A percentile compares a stretch with the other conserved stretches of the same genome.
Evolutionary conservation across 2,888 invertebrate genomes (phyloP).

Genomic region (Cataglyphis cursor): DNA sequence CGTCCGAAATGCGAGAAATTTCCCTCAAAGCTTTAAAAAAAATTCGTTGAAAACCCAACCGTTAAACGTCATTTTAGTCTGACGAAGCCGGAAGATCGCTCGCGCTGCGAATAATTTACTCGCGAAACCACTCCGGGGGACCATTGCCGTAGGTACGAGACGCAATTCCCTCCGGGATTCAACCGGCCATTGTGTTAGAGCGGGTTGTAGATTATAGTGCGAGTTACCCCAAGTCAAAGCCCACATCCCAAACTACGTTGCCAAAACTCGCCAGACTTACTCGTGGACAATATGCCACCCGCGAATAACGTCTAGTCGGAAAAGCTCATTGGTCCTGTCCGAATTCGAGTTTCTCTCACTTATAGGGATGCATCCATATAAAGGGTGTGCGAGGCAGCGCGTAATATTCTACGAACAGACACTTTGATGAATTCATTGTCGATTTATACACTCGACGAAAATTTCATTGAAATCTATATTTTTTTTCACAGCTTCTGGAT

Average conservation of each 20-base stretch:
- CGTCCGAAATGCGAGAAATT: conserved; percentile 21
- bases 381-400: not conserved
- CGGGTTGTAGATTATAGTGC: conserved; percentile 56
- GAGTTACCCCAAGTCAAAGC: conserved; percentile 57
- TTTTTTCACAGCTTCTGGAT: not conserved
- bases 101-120: conserved; percentile 54
- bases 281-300: conserved; percentile 55
- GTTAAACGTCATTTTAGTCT: conserved; percentile 47
- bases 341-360: conserved; percentile 52
- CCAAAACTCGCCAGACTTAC: conserved; percentile 49
- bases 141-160: conserved; percentile 55
- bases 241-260: conserved; percentile 53
- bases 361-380: conserved; percentile 37
- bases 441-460: conserved; percentile 1
- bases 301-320: conserved; percentile 55
- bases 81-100: conserved; percentile 43
- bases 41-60: not conserved
- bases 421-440: conserved; percentile 41
- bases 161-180: conserved; percentile 56
- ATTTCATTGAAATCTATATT: conserved; percentile 21
- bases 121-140: conserved; percentile 52
- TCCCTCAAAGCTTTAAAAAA: not conserved
- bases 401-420: conserved; percentile 20
- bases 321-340: conserved; percentile 46
- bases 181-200: conserved; percentile 52